Base-by-base conservation (phyloP, 2,888 invertebrate genomes). In the Clistopyga incitator region DNA sequence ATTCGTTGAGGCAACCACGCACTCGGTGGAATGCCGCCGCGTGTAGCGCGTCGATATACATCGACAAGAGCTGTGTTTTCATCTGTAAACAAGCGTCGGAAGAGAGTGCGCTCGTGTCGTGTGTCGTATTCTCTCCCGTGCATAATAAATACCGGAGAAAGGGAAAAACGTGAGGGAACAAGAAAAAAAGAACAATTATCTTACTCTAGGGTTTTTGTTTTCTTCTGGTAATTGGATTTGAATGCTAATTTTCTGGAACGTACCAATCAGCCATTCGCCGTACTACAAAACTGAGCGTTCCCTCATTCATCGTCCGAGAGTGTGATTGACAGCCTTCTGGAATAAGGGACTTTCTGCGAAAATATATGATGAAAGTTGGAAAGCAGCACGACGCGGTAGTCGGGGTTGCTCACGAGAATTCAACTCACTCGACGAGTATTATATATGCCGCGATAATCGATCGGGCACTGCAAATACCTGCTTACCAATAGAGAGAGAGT, bases 121-220 rank as follows among this genome's bases (percentile, higher is more conserved):
- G 45, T n/a, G 42, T 56, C 42, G 54, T 68, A 20, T 61, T 47
- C 68, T 54, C 77, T 59, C 72, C 67, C 72, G 29, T 34, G 82
- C 78, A 82, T 82, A 82, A 82, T 68, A 82, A 82, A 81, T 65
- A 54, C 54, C 47, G 68, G 68, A 78, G 61, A 78, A 74, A 78
- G 78, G 38, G 50, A 50, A 38, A n/a, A n/a, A n/a, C n/a, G n/a
- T n/a, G n/a, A n/a, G n/a, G n/a, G n/a, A n/a, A n/a, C n/a, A 18
- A 50, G 15, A 3, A 50, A 50, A 50, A 50, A 50, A 15, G 15
- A n/a, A 50, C n/a, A 50, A 50, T 42, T 10, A 42, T 3, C 0
- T 42, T 0, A 13, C 8, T 6, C 10, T 0, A 10, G 2, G 10
- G 11, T 0, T 13, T 13, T 3, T 2, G 0, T 45, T 15, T 15